phyloP scores from a whole-genome alignment of 2,113 vertebrate genomes.

The Nycticorax nycticorax region DNA sequence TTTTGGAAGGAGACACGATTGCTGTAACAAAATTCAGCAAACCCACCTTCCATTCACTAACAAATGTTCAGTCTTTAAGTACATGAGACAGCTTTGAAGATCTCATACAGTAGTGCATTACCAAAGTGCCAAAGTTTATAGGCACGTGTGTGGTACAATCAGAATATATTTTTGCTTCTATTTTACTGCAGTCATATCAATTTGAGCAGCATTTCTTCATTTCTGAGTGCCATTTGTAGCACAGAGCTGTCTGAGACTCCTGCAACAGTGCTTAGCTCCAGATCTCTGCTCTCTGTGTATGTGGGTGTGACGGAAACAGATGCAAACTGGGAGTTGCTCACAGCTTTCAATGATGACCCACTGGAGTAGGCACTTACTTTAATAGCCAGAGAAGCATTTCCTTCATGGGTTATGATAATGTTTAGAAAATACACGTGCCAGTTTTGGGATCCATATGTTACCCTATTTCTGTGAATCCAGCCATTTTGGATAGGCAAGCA shows the following conservation, averaged over 20 bases:
- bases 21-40: not conserved
- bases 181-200: not conserved
- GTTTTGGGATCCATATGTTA: not conserved
- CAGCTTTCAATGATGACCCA: not conserved
- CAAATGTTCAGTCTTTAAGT: not conserved
- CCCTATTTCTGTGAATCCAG: not conserved
- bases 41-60: not conserved
- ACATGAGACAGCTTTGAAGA: not conserved
- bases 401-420: not conserved
- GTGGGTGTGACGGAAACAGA: not conserved
- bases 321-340: not conserved
- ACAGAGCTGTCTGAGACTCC: not conserved
- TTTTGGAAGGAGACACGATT: not conserved
- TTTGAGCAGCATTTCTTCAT: not conserved
- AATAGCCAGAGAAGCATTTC: not conserved
- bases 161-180: not conserved
- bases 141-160: not conserved
- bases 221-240: not conserved
- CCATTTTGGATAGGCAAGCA: not conserved
- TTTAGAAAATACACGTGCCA: not conserved
- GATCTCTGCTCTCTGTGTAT: not conserved
- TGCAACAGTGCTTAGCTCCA: not conserved
- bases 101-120: not conserved
- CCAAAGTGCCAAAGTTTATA: not conserved
- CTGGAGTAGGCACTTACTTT: not conserved